Base-by-base conservation (phyloP, 2,888 invertebrate genomes). In the Rhabditophanes sp. region DNA sequence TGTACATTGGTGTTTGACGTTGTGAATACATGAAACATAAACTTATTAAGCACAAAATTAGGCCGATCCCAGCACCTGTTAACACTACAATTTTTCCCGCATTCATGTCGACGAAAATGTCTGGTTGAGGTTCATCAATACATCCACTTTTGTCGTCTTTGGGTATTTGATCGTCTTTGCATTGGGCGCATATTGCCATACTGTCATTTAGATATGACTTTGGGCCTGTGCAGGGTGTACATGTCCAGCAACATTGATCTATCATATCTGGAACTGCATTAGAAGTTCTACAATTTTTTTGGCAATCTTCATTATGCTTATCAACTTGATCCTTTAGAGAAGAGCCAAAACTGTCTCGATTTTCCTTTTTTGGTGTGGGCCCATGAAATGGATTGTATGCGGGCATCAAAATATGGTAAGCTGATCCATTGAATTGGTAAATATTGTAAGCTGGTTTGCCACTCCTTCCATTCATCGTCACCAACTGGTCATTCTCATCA, bases 21-120 rank as follows among this genome's bases (percentile, higher is more conserved):
- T 16, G 20, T 8, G 20, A 6, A 19, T 28, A 37, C 17, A 37
- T 35, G 24, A 32, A 25, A 22, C 23, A 6, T 11, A 20, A 30
- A 3, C 28, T 5, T 3, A 12, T 16, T 4, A 37, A 3, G 1
- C 23, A 29, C 5, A 30, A 21, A 5, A 19, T 11, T n/a, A 27
- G 23, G 17, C 38, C 38, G 19, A 33, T 3, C 5, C 8, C 19
- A 5, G 28, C 12, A 14, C 33, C 18, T 2, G 28, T 15, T 17
- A 37, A 24, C 4, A 37, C 30, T n/a, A 37, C 17, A 26, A 29
- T 21, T 34, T 34, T 36, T 31, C 35, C 38, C 3, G 25, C 37
- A 16, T 28, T 36, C 1, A 35, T 28, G 5, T 20, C 14, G 30
- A 29, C 33, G 21, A 37, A 36, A 2, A 37, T 7, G n/a, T 33